These are phyloP conservation scores for Xylocampa areola DNA, from an alignment of 2,888 invertebrate species.

Conservation along the genomic window DNA sequence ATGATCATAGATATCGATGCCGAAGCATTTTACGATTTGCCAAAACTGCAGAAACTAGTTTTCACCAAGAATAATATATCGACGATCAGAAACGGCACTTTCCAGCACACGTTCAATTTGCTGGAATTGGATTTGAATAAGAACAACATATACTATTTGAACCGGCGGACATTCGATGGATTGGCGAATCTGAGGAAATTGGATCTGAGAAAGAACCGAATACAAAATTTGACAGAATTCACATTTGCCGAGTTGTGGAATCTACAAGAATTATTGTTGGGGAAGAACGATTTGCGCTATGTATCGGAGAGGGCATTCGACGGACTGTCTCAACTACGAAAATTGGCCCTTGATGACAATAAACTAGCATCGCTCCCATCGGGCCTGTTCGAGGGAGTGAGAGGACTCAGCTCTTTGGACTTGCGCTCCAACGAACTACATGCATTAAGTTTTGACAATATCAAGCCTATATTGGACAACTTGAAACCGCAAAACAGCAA, in stretches of 20 bases:
- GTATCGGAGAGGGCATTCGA: slow-evolving; percentile 94
- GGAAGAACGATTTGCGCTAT: slow-evolving; percentile 92
- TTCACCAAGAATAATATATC: slow-evolving; percentile 96
- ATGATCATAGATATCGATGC: slow-evolving; percentile 93
- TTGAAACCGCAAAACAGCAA: slow-evolving; percentile 93
- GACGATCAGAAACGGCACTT: slow-evolving; percentile 95
- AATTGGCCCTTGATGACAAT: slow-evolving; percentile 94
- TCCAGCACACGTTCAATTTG: slow-evolving; percentile 92
- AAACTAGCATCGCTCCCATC: slow-evolving; percentile 92
- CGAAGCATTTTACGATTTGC: slow-evolving; percentile 93
- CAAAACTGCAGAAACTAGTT: slow-evolving; percentile 92
- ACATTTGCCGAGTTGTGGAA: slow-evolving; percentile 95
- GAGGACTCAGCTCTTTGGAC: slow-evolving; percentile 93
- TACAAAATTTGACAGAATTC: slow-evolving; percentile 94
- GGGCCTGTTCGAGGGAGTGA: slow-evolving; percentile 93
- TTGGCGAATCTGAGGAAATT: slow-evolving; percentile 93
- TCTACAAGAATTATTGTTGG: slow-evolving; percentile 92
- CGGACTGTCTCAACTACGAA: slow-evolving; percentile 92
- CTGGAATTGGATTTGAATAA: slow-evolving; percentile 94
- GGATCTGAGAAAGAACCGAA: slow-evolving; percentile 93
- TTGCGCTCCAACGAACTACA: slow-evolving; percentile 94
- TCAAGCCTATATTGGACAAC: slow-evolving; percentile 94
- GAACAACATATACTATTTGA: slow-evolving; percentile 93
- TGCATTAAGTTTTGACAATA: slow-evolving; percentile 93
- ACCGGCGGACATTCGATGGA: slow-evolving; percentile 94